Conservation (phyloP, 2,888 invertebrate genomes). For the Harpalus rufipes region DNA sequence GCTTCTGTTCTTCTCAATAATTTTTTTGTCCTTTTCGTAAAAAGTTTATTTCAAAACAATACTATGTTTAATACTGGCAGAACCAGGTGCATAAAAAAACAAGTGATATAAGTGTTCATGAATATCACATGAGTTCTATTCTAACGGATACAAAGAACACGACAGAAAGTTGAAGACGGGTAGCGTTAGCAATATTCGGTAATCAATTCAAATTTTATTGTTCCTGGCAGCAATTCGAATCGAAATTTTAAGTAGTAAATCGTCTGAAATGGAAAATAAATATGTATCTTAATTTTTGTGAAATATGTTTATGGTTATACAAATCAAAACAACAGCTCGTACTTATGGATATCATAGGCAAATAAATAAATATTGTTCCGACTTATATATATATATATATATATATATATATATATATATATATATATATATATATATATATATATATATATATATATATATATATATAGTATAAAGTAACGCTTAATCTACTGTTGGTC, state of each 20-base stretch:
- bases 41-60: conserved; percentile 34
- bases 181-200: conserved; percentile 37
- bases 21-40: conserved; percentile 6
- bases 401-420: no score
- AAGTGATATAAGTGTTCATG: conserved; percentile 48
- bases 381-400: no score
- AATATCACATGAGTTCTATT: conserved; percentile 46
- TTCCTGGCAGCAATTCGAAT: background rate
- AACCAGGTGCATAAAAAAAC: conserved; percentile 52
- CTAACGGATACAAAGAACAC: conserved; percentile 24
- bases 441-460: no score
- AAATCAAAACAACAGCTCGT: background rate
- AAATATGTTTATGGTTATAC: background rate
- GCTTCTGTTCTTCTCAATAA: conserved; percentile 6
- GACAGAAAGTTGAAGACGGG: conserved; percentile 30
- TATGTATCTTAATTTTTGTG: background rate
- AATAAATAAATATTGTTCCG: no score
- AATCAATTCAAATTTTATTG: conserved; percentile 57
- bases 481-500: no score
- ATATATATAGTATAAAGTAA: no score
- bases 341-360: no score
- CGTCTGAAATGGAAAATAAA: background rate
- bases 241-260: conserved; percentile 12
- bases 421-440: no score
- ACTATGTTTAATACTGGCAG: conserved; percentile 40